These are phyloP conservation scores for Psittacula echo DNA, from an alignment of 2,797 vertebrate species.

Conservation along the genomic window DNA sequence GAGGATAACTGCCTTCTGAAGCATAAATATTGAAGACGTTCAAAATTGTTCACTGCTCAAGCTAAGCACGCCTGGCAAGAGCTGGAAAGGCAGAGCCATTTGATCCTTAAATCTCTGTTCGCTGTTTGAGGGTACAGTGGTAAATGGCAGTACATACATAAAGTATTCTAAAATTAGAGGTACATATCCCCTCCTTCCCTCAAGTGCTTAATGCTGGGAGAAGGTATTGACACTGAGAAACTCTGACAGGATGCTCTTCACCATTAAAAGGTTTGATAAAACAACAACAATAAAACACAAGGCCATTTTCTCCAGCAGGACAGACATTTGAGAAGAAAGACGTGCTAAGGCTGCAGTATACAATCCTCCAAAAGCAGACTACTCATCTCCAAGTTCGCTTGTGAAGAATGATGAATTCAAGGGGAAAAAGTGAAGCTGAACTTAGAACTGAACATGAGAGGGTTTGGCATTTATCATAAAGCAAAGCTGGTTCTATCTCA, in stretches of 20 bases:
- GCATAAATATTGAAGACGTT: conserved; percentile 49
- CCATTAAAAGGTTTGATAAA: neutral
- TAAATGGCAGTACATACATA: neutral
- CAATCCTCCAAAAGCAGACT: neutral
- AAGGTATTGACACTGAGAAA: neutral
- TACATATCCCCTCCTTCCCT: neutral
- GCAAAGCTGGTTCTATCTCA: neutral
- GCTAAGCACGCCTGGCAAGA: conserved; percentile 13
- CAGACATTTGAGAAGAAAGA: neutral
- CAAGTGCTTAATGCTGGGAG: neutral
- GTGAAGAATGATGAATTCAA: neutral
- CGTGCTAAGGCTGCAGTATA: neutral
- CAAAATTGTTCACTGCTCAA: conserved; percentile 25
- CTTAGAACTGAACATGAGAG: neutral
- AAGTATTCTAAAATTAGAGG: neutral
- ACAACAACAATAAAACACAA: neutral
- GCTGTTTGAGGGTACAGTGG: neutral
- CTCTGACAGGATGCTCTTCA: neutral
- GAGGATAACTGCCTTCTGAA: conserved; percentile 67
- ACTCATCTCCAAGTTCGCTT: neutral
- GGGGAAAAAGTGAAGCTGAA: neutral
- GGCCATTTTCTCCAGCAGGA: neutral
- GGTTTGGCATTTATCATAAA: neutral
- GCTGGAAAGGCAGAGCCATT: neutral
- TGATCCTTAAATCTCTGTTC: neutral